These are phyloP conservation scores for Dicrurus megarhynchus DNA, from an alignment of 2,113 vertebrate species.

Conservation along the genomic window DNA sequence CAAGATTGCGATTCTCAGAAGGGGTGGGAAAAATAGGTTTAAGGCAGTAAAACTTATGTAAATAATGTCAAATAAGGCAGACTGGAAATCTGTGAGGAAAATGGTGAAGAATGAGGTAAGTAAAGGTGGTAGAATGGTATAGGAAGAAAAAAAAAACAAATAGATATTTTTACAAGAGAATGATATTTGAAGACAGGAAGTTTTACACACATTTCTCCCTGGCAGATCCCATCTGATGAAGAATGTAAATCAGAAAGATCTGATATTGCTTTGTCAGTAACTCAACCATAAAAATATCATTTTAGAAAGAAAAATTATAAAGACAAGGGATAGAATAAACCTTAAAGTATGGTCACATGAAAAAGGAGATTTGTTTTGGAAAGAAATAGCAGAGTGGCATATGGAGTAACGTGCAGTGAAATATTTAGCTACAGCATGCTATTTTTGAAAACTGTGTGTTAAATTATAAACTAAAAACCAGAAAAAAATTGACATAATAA, in stretches of 20 bases:
- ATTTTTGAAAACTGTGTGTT: background rate
- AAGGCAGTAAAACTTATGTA: background rate
- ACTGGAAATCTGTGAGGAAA: background rate
- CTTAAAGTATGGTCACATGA: background rate
- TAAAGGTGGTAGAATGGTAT: background rate
- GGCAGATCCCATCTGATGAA: background rate
- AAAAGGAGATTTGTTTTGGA: background rate
- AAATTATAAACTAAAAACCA: background rate
- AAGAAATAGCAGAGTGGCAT: background rate
- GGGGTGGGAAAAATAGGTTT: background rate
- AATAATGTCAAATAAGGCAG: background rate
- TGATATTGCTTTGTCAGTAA: background rate
- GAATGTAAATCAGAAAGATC: background rate
- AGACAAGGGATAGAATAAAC: background rate
- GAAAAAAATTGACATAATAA: background rate
- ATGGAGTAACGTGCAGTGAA: background rate
- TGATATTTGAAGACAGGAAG: background rate
- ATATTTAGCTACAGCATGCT: background rate
- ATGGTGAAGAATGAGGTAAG: background rate
- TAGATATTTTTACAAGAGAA: background rate
- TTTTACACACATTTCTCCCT: background rate
- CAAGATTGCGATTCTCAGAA: conserved; percentile 23
- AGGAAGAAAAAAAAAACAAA: background rate
- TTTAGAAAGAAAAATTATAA: background rate
- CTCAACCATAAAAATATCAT: background rate